Evolutionary conservation across 2,797 vertebrate genomes (phyloP).

Genomic region (Semaprochilodus insignis): DNA sequence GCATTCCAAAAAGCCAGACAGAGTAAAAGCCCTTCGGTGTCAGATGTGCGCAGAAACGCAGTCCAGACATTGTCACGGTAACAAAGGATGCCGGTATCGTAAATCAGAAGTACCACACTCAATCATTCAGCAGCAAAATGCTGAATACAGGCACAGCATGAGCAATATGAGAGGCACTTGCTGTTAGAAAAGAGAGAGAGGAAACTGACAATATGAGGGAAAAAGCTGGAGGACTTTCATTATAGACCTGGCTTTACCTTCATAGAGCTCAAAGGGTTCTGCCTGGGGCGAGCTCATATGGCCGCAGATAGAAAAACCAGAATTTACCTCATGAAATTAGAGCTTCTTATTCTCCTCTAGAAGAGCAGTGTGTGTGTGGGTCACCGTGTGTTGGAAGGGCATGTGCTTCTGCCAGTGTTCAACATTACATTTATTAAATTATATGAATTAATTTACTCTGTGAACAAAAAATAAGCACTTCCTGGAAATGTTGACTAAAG

Average conservation of each 20-base stretch:
- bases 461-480: background rate
- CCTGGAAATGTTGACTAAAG: background rate
- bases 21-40: conserved; percentile 54
- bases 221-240: conserved; percentile 35
- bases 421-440: background rate
- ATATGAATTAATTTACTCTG: background rate
- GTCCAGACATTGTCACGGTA: conserved; percentile 64
- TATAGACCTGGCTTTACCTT: conserved; percentile 38
- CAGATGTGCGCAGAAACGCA: conserved; percentile 65
- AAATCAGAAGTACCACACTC: conserved; percentile 72
- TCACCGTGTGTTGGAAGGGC: background rate
- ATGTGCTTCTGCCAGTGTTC: conserved; percentile 10
- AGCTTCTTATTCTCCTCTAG: conserved; percentile 19
- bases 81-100: conserved; percentile 54
- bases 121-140: conserved; percentile 65
- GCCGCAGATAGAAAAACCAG: conserved; percentile 37
- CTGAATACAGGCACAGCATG: conserved; percentile 63
- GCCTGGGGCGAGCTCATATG: conserved; percentile 26
- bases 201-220: conserved; percentile 26
- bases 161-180: conserved; percentile 42
- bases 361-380: background rate
- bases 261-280: background rate
- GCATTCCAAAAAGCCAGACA: conserved; percentile 51
- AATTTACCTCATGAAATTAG: conserved; percentile 34
- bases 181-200: conserved; percentile 38